Evolutionary conservation across 30 jellyfish, hydroid and myxozoan species (phyloP).

Genomic region (Hydractinia symbiolongicarpus): DNA sequence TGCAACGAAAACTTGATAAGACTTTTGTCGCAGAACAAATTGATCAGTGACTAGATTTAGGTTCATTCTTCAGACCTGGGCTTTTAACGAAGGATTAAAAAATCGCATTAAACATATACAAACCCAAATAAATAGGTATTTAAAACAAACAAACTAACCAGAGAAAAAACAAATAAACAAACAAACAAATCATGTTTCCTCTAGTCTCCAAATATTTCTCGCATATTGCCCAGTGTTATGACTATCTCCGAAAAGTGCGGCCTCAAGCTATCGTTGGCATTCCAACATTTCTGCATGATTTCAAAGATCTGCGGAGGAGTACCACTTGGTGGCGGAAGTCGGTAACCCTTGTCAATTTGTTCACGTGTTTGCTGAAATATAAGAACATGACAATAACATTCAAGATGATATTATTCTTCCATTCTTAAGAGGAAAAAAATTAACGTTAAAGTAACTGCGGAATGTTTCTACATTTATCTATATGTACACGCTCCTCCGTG

Average conservation of each 20-base stretch:
- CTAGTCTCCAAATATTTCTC: not conserved
- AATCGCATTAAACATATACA: too few species aligned
- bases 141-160: too few species aligned
- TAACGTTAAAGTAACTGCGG: not conserved
- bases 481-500: not conserved
- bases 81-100: too few species aligned
- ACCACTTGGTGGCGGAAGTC: slow-evolving; percentile 85
- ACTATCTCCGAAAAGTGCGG: slow-evolving; percentile 59
- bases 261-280: slow-evolving; percentile 31
- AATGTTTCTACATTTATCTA: not conserved
- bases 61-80: too few species aligned
- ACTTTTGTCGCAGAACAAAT: too few species aligned
- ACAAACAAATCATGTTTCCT: too few species aligned
- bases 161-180: too few species aligned
- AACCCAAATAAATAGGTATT: too few species aligned
- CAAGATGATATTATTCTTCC: not conserved
- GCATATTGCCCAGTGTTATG: slow-evolving; percentile 2
- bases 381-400: not conserved
- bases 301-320: slow-evolving; percentile 58
- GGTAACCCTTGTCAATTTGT: slow-evolving; percentile 61
- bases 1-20: too few species aligned
- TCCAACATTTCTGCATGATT: slow-evolving; percentile 83
- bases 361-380: slow-evolving; percentile 62
- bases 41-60: too few species aligned
- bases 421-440: too few species aligned